Evolutionary conservation across 2,113 vertebrate genomes (phyloP).

Genomic region (Anser brachyrhynchus): DNA sequence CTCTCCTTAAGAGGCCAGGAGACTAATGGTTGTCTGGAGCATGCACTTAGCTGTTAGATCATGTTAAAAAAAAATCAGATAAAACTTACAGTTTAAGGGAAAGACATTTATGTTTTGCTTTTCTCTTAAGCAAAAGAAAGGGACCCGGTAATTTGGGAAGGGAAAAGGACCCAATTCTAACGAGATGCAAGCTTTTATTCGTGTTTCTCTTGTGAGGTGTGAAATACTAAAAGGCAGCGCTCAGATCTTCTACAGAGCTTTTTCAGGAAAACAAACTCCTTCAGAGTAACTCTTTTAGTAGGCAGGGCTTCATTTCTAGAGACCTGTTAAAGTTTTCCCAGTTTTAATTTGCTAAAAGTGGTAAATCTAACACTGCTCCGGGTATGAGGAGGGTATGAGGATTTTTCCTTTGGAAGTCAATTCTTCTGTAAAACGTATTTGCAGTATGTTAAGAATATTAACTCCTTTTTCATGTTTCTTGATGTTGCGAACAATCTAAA

Average conservation of each 20-base stretch:
- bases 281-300: neutral
- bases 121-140: neutral
- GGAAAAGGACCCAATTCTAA: neutral
- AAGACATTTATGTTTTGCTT: neutral
- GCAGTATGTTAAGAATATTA: neutral
- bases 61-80: neutral
- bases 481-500: neutral
- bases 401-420: constrained; percentile 5
- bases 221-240: neutral
- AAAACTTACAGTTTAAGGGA: neutral
- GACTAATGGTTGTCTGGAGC: neutral
- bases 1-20: neutral
- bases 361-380: neutral
- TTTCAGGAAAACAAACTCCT: neutral
- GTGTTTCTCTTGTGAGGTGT: neutral
- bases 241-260: neutral
- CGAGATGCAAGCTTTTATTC: neutral
- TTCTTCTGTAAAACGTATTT: constrained; percentile 1
- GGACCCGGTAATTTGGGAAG: neutral
- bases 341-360: neutral
- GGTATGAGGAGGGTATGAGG: neutral
- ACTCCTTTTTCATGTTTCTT: neutral
- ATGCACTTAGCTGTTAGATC: neutral
- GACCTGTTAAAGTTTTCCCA: neutral
- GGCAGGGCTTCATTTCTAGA: neutral